Conservation (phyloP, 2,888 invertebrate genomes). For the Chesias legatella region DNA sequence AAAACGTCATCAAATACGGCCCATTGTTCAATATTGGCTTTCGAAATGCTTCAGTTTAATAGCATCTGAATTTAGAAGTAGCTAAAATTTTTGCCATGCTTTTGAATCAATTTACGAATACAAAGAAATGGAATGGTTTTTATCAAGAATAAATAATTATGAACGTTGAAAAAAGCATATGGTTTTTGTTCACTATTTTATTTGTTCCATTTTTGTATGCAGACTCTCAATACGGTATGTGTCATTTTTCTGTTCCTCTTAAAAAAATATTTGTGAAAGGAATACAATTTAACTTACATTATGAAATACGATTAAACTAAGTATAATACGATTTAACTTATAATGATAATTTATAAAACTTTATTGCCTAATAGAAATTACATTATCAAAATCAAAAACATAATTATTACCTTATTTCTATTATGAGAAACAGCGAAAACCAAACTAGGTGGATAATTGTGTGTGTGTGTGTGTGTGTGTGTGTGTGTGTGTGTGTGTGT, state of each 20-base stretch:
- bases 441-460: no score
- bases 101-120: slow-evolving; percentile 2
- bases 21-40: slow-evolving; percentile 36
- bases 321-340: no score
- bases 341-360: no score
- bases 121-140: slow-evolving; percentile 11
- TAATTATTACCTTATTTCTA: no score
- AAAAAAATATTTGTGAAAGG: no score
- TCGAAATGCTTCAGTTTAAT: slow-evolving; percentile 14
- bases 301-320: no score
- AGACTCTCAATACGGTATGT: slow-evolving; percentile 29
- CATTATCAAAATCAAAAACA: no score
- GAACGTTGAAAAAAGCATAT: slow-evolving; percentile 12
- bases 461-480: no score
- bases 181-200: slow-evolving; percentile 17
- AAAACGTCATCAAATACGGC: slow-evolving; percentile 30
- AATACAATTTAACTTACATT: no score
- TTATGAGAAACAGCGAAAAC: no score
- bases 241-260: slow-evolving; percentile 7
- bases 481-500: no score
- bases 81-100: slow-evolving; percentile 1
- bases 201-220: slow-evolving; percentile 14
- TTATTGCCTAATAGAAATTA: no score
- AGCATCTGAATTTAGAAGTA: slow-evolving; percentile 7
- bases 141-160: slow-evolving; percentile 13